Evolutionary conservation across 2,797 vertebrate species (phyloP).

Genomic region (Halcyon leucocephala): DNA sequence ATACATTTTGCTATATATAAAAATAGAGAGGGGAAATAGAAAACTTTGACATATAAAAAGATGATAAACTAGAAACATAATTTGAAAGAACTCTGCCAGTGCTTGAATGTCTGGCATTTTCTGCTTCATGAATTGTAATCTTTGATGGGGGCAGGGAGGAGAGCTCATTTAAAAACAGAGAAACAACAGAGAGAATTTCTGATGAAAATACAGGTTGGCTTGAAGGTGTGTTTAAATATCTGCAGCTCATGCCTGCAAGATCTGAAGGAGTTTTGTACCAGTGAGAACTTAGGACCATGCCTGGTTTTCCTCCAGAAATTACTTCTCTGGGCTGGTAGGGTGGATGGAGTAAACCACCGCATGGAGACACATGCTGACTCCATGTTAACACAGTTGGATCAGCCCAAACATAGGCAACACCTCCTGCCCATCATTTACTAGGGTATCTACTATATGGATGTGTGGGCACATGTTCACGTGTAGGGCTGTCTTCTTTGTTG

Average conservation of each 20-base stretch:
- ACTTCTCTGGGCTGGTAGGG: background rate
- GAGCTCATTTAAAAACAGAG: background rate
- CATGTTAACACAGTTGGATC: background rate
- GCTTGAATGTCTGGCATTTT: background rate
- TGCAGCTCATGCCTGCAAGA: background rate
- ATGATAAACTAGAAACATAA: constrained; percentile 40
- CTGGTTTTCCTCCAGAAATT: background rate
- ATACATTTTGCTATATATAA: constrained; percentile 14
- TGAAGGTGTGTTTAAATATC: background rate
- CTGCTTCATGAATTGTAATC: constrained; percentile 24
- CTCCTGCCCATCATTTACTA: background rate
- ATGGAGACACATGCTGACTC: background rate
- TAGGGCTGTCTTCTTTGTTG: background rate
- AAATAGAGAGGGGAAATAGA: constrained; percentile 28
- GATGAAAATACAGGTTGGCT: constrained; percentile 26
- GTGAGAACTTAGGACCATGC: background rate
- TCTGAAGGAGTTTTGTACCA: background rate
- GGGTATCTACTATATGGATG: accelerated
- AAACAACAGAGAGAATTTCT: constrained; percentile 32
- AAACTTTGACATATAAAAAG: constrained; percentile 34
- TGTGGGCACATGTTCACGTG: background rate
- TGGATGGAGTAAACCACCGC: background rate
- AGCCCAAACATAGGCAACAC: background rate
- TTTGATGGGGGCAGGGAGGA: background rate
- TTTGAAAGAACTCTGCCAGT: constrained; percentile 31